Evolutionary conservation across 2,797 vertebrate species (phyloP).

Genomic region (Acanthopagrus latus): DNA sequence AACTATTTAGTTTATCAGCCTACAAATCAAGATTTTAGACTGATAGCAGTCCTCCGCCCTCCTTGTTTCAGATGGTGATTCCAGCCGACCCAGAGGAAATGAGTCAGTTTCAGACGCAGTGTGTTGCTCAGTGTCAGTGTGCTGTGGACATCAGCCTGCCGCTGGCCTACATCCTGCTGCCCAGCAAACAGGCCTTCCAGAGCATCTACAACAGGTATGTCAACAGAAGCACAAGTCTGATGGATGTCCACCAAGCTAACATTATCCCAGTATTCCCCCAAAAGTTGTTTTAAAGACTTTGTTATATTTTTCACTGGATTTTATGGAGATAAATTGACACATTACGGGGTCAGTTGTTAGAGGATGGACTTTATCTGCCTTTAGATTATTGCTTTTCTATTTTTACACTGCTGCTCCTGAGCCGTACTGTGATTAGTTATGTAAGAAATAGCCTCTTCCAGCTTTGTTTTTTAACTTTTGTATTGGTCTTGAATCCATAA

Average conservation of each 20-base stretch:
- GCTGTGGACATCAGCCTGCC: conserved; percentile 90
- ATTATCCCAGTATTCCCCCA: neutral
- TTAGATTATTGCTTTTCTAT: neutral
- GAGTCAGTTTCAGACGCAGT: conserved; percentile 90
- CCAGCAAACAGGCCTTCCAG: conserved; percentile 93
- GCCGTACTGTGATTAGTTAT: neutral
- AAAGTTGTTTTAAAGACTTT: neutral
- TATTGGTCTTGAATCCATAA: conserved; percentile 22
- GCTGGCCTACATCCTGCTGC: conserved; percentile 88
- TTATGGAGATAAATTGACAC: neutral
- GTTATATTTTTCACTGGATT: too few species aligned
- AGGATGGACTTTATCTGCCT: neutral
- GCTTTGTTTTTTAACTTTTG: conserved; percentile 19
- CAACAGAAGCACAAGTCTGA: neutral
- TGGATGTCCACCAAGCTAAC: neutral
- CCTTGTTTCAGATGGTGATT: conserved; percentile 91
- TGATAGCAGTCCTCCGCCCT: neutral
- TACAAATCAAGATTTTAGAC: neutral
- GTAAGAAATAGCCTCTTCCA: conserved; percentile 6
- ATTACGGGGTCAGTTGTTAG: neutral
- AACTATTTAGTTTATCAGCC: rapidly evolving
- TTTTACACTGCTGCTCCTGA: neutral
- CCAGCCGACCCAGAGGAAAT: conserved; percentile 94
- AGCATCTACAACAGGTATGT: conserved; percentile 93
- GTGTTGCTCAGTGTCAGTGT: conserved; percentile 89